These are phyloP conservation scores for Rhombomys opimus DNA, from an alignment of 2,113 vertebrate species.

Conservation along the genomic window DNA sequence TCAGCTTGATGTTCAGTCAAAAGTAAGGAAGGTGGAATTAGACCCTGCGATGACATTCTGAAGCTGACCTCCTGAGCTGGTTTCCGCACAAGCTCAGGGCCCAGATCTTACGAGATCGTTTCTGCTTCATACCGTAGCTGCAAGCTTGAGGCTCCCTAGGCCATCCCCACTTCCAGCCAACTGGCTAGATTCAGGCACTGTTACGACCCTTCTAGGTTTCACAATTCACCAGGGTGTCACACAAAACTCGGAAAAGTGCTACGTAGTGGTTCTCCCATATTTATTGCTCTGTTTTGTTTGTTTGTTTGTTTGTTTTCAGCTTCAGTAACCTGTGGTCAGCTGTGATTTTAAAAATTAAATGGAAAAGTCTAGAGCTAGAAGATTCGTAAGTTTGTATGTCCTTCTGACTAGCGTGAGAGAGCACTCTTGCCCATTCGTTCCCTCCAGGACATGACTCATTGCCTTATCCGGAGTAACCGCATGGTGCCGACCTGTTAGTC, in stretches of 20 bases:
- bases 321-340: not conserved
- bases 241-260: not conserved
- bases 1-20: not conserved
- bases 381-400: not conserved
- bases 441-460: not conserved
- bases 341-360: not conserved
- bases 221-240: not conserved
- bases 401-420: not conserved
- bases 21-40: fast-evolving
- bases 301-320: not conserved
- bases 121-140: not conserved
- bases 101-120: fast-evolving
- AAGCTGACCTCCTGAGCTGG: fast-evolving
- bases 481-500: not conserved
- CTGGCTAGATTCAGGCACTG: not conserved
- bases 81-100: not conserved
- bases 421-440: not conserved
- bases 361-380: not conserved
- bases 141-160: not conserved
- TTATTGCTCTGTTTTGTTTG: not conserved
- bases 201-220: not conserved
- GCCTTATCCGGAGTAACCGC: not conserved
- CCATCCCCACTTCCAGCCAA: not conserved
- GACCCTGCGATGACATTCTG: fast-evolving
- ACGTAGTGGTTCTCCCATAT: too few relatives aligned